Conservation (phyloP, 2,888 invertebrate genomes). For the Drosophila sordidula region DNA sequence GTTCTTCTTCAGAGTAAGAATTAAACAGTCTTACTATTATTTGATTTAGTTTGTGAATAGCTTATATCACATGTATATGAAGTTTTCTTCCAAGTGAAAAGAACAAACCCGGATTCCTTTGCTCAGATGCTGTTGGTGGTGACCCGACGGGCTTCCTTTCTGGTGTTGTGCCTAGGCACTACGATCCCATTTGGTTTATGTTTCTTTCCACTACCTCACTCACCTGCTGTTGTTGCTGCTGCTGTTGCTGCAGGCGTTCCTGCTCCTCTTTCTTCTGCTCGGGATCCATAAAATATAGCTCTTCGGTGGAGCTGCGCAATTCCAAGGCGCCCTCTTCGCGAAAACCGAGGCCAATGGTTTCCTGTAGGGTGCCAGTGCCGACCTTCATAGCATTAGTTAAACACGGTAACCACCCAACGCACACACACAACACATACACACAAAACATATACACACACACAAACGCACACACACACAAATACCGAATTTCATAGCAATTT, state of each 20-base stretch:
- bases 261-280: conserved; percentile 85
- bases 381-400: conserved; percentile 84
- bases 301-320: conserved; percentile 94
- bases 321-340: conserved; percentile 93
- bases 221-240: conserved; percentile 57
- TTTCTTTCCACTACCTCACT: conserved; percentile 6
- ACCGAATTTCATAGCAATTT: conserved; percentile 44
- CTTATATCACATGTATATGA: too few relatives aligned
- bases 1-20: too few relatives aligned
- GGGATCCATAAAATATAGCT: conserved; percentile 92
- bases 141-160: too few relatives aligned
- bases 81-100: too few relatives aligned
- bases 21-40: too few relatives aligned
- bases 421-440: conserved; percentile 33
- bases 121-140: too few relatives aligned
- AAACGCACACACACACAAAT: conserved; percentile 34
- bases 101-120: too few relatives aligned
- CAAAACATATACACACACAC: conserved; percentile 21
- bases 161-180: too few relatives aligned
- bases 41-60: too few relatives aligned
- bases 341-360: conserved; percentile 87
- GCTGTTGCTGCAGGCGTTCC: conserved; percentile 83
- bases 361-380: conserved; percentile 86
- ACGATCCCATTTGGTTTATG: too few relatives aligned
- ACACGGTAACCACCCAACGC: conserved; percentile 68